A percentile compares a stretch with the other conserved stretches of the same genome.
Evolutionary conservation across 1,140 invertebrate genomes (phyloP).

Genomic region (Batillaria attramentaria): DNA sequence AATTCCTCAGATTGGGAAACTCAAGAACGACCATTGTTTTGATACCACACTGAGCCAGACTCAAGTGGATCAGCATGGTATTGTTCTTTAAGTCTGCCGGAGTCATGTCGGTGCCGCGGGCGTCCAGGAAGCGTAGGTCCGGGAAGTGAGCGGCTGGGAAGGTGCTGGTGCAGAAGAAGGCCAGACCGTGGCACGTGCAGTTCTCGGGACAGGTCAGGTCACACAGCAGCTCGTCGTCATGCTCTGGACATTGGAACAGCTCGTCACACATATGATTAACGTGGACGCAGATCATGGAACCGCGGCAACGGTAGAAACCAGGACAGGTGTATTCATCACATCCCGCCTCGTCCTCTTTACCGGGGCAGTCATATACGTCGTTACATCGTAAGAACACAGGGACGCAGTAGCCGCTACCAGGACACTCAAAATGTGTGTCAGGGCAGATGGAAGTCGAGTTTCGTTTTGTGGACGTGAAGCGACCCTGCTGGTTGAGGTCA

Average conservation of each 20-base stretch:
- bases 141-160: background rate
- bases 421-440: constrained; percentile 22
- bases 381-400: constrained; percentile 26
- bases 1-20: constrained; percentile 1
- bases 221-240: constrained; percentile 40
- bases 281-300: constrained; percentile 28
- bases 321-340: constrained; percentile 30
- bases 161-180: background rate
- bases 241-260: constrained; percentile 29
- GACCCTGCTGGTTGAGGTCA: background rate
- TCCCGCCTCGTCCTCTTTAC: constrained; percentile 19
- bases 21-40: background rate
- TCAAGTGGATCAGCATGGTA: constrained; percentile 4
- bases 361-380: constrained; percentile 30
- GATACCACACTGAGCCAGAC: background rate
- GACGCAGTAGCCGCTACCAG: constrained; percentile 10
- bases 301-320: constrained; percentile 31
- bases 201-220: constrained; percentile 40
- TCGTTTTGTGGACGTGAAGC: background rate
- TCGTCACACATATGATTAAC: constrained; percentile 23
- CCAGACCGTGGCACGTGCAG: constrained; percentile 26
- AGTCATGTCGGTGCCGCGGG: background rate
- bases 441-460: background rate
- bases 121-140: background rate
- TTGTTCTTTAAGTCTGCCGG: background rate